Evolutionary conservation across 1,140 invertebrate genomes (phyloP), one percentile per base, ranked within the genome.

Genomic region (Contarinia nasturtii): DNA sequence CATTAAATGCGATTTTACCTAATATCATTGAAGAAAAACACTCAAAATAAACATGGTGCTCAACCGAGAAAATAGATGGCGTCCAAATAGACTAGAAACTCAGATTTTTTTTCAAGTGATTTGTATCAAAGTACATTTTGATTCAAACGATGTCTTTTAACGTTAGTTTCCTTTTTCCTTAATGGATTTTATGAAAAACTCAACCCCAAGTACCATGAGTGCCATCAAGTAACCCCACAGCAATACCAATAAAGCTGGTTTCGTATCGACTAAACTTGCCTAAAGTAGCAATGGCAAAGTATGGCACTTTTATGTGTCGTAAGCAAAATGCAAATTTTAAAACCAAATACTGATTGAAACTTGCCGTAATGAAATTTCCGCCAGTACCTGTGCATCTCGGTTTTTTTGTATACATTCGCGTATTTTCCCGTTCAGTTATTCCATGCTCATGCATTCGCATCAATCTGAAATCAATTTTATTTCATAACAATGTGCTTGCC

Each of bases 401-500:
- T 52, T 73, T 72, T 44, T 68, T 71, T 17, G 72, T 72, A 52
- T 76, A 79, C 7, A 77, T 54, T 15, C 68, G 55, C 27, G 53
- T 56, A 33, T 72, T 68, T 50, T 74, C 73, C 18, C 75, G 57
- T 34, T 57, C 55, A 49, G 76, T 72, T 2, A 79, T 51, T 2
- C 77, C 77, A 43, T 67, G 69, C 58, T 80, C 76, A 50, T 66
- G 65, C 12, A 79, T 61, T 48, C 67, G 65, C 52, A 71, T 64
- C 38, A 71, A 66, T 27, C 75, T 76, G 56, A 42, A 55, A 58
- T 11, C 34, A 33, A 17, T 22, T 38, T 38, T 14, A 38, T 38
- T 38, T 38, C 14, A n/a, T 3, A 14, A n/a, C 15, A 14, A 7
- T 38, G 7, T 34, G 33, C 7, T 34, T 14, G 33, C 7, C 33